Evolutionary conservation across 1,140 invertebrate genomes (phyloP), one percentile per base, ranked within the genome.

Genomic region (Tenebrio molitor): DNA sequence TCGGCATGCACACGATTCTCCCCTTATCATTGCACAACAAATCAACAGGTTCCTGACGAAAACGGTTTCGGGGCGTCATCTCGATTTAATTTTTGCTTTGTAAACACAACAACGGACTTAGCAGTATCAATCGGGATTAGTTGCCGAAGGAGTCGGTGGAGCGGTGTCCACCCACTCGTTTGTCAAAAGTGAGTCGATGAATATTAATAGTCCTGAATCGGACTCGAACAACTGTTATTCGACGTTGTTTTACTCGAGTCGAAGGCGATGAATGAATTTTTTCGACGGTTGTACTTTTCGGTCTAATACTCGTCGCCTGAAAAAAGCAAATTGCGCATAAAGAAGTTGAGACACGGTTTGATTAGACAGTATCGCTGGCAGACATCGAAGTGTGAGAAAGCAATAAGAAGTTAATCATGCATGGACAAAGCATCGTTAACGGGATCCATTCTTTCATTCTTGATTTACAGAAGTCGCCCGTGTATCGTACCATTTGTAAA

Each of bases 401-500:
- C 41, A 46, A 46, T 68, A 68, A 68, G 39, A 68, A 46, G 39
- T 68, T 68, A 68, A 68, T 68, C 65, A 68, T 68, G 65, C 65
- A 68, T 68, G 42, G 65, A 68, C 65, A 68, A 46, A 68, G 29
- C 39, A 50, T 68, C 41, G 39, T 68, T 68, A 68, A 68, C 65
- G 65, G 65, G 39, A 67, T 44, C 44, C 65, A 46, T 68, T 41
- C 65, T 68, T 66, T 44, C 64, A 66, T 66, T 66, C 64, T 66
- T 66, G 39, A 46, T 46, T 68, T 46, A 16, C 36, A 64, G 73
- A 36, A 71, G 68, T 71, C 50, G 50, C 50, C 21, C 53, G 42
- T 62, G 72, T 46, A 42, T 62, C 63, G 63, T 41, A 64, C 58
- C 46, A 74, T 71, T 74, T 74, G 67, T 71, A 74, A 76, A 74